phyloP scores from a whole-genome alignment of 37 sponge, comb jelly and placozoan genomes.

The Tethya wilhelma region DNA sequence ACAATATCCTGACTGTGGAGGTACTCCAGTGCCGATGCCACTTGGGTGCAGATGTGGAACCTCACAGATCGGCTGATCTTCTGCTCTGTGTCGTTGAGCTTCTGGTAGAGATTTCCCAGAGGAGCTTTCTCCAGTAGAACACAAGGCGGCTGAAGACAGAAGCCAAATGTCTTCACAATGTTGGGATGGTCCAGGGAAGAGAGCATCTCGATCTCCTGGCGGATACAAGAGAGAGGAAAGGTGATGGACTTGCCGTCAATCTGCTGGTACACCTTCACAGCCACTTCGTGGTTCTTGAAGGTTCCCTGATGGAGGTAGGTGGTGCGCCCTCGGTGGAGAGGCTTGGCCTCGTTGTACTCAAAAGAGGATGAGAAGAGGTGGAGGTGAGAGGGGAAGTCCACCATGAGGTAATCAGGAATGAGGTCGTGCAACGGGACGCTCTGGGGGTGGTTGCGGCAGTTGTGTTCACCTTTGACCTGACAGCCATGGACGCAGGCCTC shows the following conservation, averaged over 20 bases:
- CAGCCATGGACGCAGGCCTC: slow-evolving; percentile 64
- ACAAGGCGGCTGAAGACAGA: slow-evolving; percentile 51
- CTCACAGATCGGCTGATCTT: slow-evolving; percentile 63
- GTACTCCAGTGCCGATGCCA: slow-evolving; percentile 65
- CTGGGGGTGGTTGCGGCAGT: slow-evolving; percentile 55
- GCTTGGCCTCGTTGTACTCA: slow-evolving; percentile 15
- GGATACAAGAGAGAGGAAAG: slow-evolving; percentile 54
- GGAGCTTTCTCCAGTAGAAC: slow-evolving; percentile 76
- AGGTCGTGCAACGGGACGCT: slow-evolving; percentile 60
- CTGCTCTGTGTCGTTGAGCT: slow-evolving; percentile 64
- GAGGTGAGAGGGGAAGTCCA: slow-evolving; percentile 49
- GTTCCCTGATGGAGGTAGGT: slow-evolving; percentile 23
- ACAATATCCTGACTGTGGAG: slow-evolving; percentile 65
- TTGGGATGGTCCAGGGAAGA: slow-evolving; percentile 59
- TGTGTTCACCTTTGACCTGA: slow-evolving; percentile 18
- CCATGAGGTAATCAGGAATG: slow-evolving; percentile 68
- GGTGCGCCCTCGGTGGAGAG: slow-evolving; percentile 32
- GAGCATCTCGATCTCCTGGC: slow-evolving; percentile 73
- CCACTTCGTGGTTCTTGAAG: slow-evolving; percentile 14
- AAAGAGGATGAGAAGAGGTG: slow-evolving; percentile 16
- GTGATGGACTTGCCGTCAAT: slow-evolving; percentile 32
- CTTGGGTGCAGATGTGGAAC: slow-evolving; percentile 75
- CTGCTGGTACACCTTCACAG: slow-evolving; percentile 36
- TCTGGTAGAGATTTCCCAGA: slow-evolving; percentile 76
- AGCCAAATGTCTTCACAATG: slow-evolving; percentile 57